Conservation (phyloP, 2,113 vertebrate species). For the Polypterus bichir region DNA sequence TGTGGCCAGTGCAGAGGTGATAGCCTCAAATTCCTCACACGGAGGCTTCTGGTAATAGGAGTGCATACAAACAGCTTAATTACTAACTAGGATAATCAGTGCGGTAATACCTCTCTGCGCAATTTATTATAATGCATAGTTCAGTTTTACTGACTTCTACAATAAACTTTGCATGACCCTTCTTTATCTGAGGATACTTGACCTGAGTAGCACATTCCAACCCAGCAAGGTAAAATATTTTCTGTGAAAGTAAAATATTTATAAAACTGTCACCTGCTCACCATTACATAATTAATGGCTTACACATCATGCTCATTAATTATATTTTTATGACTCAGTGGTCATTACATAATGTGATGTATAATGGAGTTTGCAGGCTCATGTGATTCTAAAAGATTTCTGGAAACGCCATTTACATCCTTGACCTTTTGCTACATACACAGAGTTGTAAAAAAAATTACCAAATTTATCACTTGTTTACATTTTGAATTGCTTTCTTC, state of each 20-base stretch:
- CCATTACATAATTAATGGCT: slow-evolving; percentile 2
- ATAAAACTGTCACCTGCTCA: not conserved
- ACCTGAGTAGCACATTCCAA: not conserved
- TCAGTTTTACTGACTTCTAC: not conserved
- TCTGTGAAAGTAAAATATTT: slow-evolving; percentile 11
- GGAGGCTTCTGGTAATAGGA: no score
- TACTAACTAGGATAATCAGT: no score
- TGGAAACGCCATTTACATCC: not conserved
- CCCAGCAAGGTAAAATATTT: slow-evolving; percentile 2
- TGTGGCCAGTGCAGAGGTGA: no score
- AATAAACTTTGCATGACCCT: not conserved
- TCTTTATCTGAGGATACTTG: slow-evolving; percentile 2
- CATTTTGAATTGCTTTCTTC: not conserved
- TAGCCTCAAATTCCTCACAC: no score
- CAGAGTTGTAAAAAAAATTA: slow-evolving; percentile 6
- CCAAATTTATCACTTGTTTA: slow-evolving; percentile 4
- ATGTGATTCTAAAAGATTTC: not conserved
- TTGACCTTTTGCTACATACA: slow-evolving; percentile 13
- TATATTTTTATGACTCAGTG: slow-evolving; percentile 1
- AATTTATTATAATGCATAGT: not conserved
- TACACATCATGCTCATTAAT: slow-evolving; percentile 10
- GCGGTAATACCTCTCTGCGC: no score
- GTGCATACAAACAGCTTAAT: no score
- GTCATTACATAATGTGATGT: not conserved
- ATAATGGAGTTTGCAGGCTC: no score